These are phyloP conservation scores for Antheraea assamensis DNA, from an alignment of 2,888 invertebrate species.

Conservation along the genomic window DNA sequence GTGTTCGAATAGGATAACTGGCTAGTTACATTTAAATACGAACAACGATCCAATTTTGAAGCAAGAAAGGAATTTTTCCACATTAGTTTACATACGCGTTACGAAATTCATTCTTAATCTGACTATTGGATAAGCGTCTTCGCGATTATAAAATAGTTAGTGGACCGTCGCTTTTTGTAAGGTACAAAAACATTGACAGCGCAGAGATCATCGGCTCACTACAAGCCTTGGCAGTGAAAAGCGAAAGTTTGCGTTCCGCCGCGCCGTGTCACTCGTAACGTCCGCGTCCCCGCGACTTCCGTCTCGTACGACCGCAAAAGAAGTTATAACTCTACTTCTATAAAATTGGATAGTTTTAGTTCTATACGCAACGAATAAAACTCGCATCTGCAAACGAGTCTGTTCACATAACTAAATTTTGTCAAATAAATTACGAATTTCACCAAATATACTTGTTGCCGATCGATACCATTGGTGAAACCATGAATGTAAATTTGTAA, in stretches of 20 bases:
- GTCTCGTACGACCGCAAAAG: slow-evolving; percentile 36
- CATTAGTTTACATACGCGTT: too few relatives aligned
- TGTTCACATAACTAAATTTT: not conserved
- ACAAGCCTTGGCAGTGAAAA: slow-evolving; percentile 79
- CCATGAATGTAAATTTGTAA: too few relatives aligned
- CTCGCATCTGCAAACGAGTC: not conserved
- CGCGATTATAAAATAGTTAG: not conserved
- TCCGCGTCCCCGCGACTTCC: slow-evolving; percentile 35
- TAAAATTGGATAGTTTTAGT: not conserved
- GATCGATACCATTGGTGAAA: not conserved
- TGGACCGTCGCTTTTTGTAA: not conserved
- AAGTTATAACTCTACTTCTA: slow-evolving; percentile 4
- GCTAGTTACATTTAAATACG: too few relatives aligned
- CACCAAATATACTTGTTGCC: not conserved
- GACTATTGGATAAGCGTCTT: too few relatives aligned
- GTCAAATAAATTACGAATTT: too few relatives aligned
- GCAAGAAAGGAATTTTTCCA: too few relatives aligned
- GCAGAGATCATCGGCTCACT: slow-evolving; percentile 18
- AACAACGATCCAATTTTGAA: too few relatives aligned
- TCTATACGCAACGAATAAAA: not conserved
- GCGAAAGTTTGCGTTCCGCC: slow-evolving; percentile 67
- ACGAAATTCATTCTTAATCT: too few relatives aligned
- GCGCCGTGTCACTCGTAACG: slow-evolving; percentile 31
- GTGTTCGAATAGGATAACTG: too few relatives aligned
- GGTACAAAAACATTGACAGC: slow-evolving; percentile 23